Evolutionary conservation across 2,113 vertebrate genomes (phyloP), one percentile per base, ranked within the genome.

Genomic region (Eulemur macaco): DNA sequence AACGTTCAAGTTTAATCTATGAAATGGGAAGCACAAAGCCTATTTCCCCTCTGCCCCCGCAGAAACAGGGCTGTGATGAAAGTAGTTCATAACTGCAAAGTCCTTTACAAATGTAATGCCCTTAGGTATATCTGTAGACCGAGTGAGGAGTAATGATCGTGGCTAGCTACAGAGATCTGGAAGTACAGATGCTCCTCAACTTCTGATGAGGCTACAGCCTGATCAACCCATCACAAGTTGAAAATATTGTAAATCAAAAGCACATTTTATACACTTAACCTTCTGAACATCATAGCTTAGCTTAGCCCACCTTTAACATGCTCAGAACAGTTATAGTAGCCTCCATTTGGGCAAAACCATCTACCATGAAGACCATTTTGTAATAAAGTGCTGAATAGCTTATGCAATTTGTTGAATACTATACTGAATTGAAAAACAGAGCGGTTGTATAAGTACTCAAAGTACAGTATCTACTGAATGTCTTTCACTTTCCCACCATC

Each of bases 21-120:
- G 85, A 64, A 95, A 87, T 66, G 37, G 47, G 45, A 71, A 94
- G 58, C 29, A 56, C 5, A 27, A 66, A 25, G 27, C 13, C 21
- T 42, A 25, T 8, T 12, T 12, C 27, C 25, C 25, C 25, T 63
- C 60, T 29, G 9, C 4, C 11, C 0, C 1, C 7, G 4, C 0
- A 56, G 45, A 27, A 83, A 69, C 1, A 92, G 29, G 27, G 11
- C 29, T 15, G 1, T 25, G 27, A 83, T 5, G 29, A 63, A 76
- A 76, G 47, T 25, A 14, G 37, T 23, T 25, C 1, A 13, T 34
- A 64, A 58, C 11, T 52, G 7, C 1, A 18, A 58, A 37, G 45
- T 31, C 42, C 37, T 92, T 81, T 25, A 64, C 13, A 54, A 39
- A 69, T 66, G n/a, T 29, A 54, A 52, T 31, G 8, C 23, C 1